Evolutionary conservation across 2,888 invertebrate species (phyloP).

Genomic region (Drosophila testacea): DNA sequence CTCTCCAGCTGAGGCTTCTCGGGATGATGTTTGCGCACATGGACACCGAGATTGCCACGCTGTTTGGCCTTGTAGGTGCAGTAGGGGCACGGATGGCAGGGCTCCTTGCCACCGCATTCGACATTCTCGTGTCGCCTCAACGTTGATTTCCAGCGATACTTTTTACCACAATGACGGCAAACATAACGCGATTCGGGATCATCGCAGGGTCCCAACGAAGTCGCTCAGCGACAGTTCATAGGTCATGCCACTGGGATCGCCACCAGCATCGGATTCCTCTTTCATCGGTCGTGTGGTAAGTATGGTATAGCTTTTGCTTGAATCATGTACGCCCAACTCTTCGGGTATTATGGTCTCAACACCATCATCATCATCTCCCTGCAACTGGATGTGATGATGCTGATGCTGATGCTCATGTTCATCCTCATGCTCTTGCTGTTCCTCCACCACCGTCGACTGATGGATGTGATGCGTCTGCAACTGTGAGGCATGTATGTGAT

Average conservation of each 20-base stretch:
- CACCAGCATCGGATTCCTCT: slow-evolving; percentile 78
- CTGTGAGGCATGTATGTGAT: slow-evolving; percentile 72
- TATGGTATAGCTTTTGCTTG: slow-evolving; percentile 84
- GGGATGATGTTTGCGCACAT: slow-evolving; percentile 91
- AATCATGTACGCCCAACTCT: slow-evolving; percentile 77
- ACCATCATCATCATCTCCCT: slow-evolving; percentile 70
- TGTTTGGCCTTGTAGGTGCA: slow-evolving; percentile 93
- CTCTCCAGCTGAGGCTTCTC: slow-evolving; percentile 85
- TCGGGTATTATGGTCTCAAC: slow-evolving; percentile 81
- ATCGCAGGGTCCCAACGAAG: slow-evolving; percentile 83
- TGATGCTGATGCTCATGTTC: slow-evolving; percentile 75
- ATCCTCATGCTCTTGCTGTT: slow-evolving; percentile 65
- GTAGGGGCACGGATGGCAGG: slow-evolving; percentile 92
- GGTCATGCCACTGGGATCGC: slow-evolving; percentile 80
- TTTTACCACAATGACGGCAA: slow-evolving; percentile 93
- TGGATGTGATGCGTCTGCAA: slow-evolving; percentile 77
- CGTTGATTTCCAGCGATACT: slow-evolving; percentile 94
- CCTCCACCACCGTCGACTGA: slow-evolving; percentile 55
- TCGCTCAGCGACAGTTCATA: slow-evolving; percentile 85
- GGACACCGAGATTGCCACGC: slow-evolving; percentile 92
- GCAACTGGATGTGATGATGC: slow-evolving; percentile 74
- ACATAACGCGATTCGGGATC: slow-evolving; percentile 88
- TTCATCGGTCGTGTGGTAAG: slow-evolving; percentile 84
- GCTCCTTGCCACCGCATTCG: slow-evolving; percentile 93
- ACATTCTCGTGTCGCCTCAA: slow-evolving; percentile 93